Evolutionary conservation across 2,797 vertebrate species (phyloP), one percentile per base, ranked within the genome.

Genomic region (Crocodylus rhombifer): DNA sequence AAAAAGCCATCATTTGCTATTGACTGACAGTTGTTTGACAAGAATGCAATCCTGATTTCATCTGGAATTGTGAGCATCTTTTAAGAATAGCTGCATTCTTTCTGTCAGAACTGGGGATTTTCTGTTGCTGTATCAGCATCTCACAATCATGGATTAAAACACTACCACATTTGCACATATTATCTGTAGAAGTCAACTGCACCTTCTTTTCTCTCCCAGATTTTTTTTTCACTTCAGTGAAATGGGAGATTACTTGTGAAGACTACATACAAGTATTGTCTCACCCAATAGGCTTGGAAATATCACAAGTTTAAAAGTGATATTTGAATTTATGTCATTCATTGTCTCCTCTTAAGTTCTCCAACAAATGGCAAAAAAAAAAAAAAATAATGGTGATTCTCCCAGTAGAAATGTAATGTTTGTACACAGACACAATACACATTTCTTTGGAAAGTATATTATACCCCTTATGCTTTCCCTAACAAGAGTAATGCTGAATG

Each of bases 141-240:
- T 91, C 25, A 64, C 4, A 86, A 7, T 58, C 90, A 78, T 58
- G 4, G 82, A n/a, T 55, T 67, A 64, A 90, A 90, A 67, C n/a
- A 84, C n/a, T 8, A 86, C 33, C n/a, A 73, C 17, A 74, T 76
- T 89, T 84, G 83, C 60, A 63, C 5, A 82, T 42, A 76, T n/a
- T 80, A 78, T 6, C 2, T 5, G 36, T 60, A 28, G 1, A 26
- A 5, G 14, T 28, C 28, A 78, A 67, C 57, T 36, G 77, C 17
- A 62, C 26, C 0, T 30, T 6, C 25, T 26, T 17, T 18, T 77
- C 13, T 2, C 9, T 65, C 65, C 57, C 30, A n/a, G 3, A 23
- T 63, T 64, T 92, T 77, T 65, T 84, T 36, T 14, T 20, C 64
- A 51, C 69, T 82, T 88, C 1, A 51, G 42, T 51, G 42, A 51